A percentile compares a stretch with the other conserved stretches of the same genome.
phyloP scores from a whole-genome alignment of 2,797 vertebrate genomes.

The Silurus aristotelis region DNA sequence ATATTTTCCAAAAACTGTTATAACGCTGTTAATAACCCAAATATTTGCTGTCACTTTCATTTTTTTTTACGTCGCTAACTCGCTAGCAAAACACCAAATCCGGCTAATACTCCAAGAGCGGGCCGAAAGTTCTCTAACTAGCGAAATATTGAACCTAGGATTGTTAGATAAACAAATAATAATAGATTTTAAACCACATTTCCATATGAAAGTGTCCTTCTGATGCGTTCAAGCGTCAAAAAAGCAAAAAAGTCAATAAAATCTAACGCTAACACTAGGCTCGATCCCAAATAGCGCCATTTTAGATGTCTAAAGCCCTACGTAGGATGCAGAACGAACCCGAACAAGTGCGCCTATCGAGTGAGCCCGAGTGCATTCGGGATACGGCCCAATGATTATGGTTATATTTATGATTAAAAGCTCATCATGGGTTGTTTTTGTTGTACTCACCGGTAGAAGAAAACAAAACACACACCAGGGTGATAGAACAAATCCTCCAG shows the following conservation, averaged over 20 bases:
- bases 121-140: neutral
- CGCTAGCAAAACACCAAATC: neutral
- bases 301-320: neutral
- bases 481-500: constrained; percentile 61
- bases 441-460: constrained; percentile 64
- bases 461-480: constrained; percentile 58
- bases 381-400: neutral
- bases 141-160: neutral
- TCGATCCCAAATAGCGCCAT: neutral
- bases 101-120: neutral
- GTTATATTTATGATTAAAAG: neutral
- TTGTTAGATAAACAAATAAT: neutral
- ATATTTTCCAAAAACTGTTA: too few relatives aligned
- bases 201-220: too few relatives aligned
- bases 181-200: neutral
- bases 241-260: neutral
- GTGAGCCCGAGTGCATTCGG: neutral
- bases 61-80: neutral
- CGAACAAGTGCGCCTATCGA: neutral
- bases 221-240: too few relatives aligned
- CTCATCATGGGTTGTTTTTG: neutral
- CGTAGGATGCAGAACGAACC: neutral
- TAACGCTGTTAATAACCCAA: neutral
- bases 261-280: neutral
- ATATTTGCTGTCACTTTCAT: neutral